Evolutionary conservation across 2,888 invertebrate species (phyloP).

Genomic region (Scrobipalpa costella): DNA sequence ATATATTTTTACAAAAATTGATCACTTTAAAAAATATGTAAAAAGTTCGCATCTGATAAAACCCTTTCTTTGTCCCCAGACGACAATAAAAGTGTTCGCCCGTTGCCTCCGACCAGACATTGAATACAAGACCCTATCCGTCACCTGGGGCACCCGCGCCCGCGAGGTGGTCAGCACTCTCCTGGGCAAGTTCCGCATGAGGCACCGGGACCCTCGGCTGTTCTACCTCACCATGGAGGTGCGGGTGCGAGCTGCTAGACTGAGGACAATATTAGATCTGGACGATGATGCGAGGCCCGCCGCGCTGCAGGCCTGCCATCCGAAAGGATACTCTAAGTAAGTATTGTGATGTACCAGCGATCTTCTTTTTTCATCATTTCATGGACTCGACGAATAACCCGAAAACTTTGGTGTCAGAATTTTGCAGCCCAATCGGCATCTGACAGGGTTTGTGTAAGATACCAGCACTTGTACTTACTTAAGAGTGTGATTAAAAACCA

Average conservation of each 20-base stretch:
- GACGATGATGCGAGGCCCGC: constrained; percentile 95
- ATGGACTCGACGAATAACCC: too few relatives aligned
- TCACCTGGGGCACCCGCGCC: constrained; percentile 93
- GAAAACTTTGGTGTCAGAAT: too few relatives aligned
- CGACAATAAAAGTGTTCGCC: constrained; percentile 95
- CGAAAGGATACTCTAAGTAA: constrained; percentile 94
- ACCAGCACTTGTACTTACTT: neutral
- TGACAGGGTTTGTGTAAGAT: too few relatives aligned
- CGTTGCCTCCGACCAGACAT: constrained; percentile 94
- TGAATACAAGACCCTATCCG: constrained; percentile 96
- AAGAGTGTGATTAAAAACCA: neutral
- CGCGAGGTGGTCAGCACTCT: constrained; percentile 92
- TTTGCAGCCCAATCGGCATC: too few relatives aligned
- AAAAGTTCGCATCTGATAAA: neutral
- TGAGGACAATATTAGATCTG: constrained; percentile 89
- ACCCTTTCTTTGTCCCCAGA: constrained; percentile 78
- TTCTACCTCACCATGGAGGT: constrained; percentile 98
- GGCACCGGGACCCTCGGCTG: constrained; percentile 94
- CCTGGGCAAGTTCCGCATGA: constrained; percentile 93
- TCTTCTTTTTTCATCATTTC: neutral
- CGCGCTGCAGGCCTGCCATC: constrained; percentile 95
- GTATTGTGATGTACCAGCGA: constrained; percentile 40
- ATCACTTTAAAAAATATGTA: too few relatives aligned
- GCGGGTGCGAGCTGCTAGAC: constrained; percentile 90
- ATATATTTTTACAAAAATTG: too few relatives aligned